Base-by-base conservation (phyloP, 64 coral and sea anemone species). In the Stylophora pistillata region DNA sequence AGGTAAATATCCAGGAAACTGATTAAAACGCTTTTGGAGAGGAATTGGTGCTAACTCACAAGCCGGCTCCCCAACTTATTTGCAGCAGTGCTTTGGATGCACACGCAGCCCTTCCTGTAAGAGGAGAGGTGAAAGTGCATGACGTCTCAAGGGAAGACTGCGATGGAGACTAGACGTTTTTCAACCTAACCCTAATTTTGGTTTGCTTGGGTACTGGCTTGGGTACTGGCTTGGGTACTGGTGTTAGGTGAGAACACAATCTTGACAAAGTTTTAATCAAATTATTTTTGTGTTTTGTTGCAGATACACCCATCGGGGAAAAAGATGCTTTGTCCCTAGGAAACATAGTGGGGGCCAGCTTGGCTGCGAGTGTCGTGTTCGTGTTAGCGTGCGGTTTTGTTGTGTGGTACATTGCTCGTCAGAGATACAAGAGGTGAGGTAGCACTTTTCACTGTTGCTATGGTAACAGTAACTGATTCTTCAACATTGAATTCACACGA, bases 331-430 rank as follows among this genome's bases (percentile, higher is more conserved):
- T 82, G 56, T 15, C 62, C 53, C 85, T 98, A 5, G 96, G 93
- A 28, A 78, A 89, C 3, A 64, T 98, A n/a, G 74, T 94, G 21
- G 96, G 96, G 27, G 69, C 92, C 18, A 98, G 96, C 58, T 63
- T 95, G 52, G 90, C 93, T 60, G 92, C 92, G 0, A 81, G 93
- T 81, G 72, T 87, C 27, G 74, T 95, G 56, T 87, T 94, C 63
- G 89, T 98, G 15, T 71, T 95, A 23, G 73, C 92, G 9, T 91
- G 89, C 53, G 96, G 89, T 14, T 37, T 95, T 70, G 86, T 91
- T 17, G 76, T 92, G 13, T 98, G 89, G 89, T 98, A 88, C 55
- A 87, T 98, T 54, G 55, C 90, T 7, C 81, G 90, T 53, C 94
- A 92, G 29, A 92, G 90, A 88, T 96, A 93, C 37, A 75, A 72